Evolutionary conservation across 2,797 vertebrate genomes (phyloP).

Genomic region (Australoheros facetus): DNA sequence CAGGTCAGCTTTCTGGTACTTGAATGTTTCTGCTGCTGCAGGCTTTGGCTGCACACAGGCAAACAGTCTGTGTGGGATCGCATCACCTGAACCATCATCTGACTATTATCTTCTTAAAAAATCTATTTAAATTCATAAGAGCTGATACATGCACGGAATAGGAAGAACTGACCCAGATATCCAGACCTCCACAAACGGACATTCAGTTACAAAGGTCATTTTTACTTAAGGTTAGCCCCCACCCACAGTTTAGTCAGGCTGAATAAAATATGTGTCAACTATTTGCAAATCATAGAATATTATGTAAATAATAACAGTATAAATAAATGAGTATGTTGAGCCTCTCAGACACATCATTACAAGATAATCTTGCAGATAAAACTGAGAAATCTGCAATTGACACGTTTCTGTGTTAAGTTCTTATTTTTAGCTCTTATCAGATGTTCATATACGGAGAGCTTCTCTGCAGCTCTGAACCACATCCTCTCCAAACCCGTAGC

Average conservation of each 20-base stretch:
- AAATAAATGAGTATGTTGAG: neutral
- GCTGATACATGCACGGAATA: no score
- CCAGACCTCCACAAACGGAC: no score
- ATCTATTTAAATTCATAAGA: no score
- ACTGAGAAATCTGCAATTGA: neutral
- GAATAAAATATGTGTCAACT: neutral
- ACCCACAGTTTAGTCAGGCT: neutral
- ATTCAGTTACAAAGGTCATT: rapidly evolving
- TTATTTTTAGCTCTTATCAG: neutral
- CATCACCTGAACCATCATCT: no score
- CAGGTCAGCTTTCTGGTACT: no score
- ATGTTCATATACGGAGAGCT: rapidly evolving
- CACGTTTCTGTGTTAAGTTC: neutral
- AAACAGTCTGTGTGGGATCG: no score
- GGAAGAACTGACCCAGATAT: no score
- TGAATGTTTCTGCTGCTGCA: no score
- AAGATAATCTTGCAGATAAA: no score
- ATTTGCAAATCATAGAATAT: neutral
- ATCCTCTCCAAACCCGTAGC: slow-evolving; percentile 9
- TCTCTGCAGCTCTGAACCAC: slow-evolving; percentile 29
- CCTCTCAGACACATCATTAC: neutral
- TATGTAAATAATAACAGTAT: rapidly evolving
- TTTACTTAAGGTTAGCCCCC: rapidly evolving
- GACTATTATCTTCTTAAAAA: no score
- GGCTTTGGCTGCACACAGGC: no score